Conservation (phyloP, 2,113 vertebrate genomes). For the Procavia capensis region DNA sequence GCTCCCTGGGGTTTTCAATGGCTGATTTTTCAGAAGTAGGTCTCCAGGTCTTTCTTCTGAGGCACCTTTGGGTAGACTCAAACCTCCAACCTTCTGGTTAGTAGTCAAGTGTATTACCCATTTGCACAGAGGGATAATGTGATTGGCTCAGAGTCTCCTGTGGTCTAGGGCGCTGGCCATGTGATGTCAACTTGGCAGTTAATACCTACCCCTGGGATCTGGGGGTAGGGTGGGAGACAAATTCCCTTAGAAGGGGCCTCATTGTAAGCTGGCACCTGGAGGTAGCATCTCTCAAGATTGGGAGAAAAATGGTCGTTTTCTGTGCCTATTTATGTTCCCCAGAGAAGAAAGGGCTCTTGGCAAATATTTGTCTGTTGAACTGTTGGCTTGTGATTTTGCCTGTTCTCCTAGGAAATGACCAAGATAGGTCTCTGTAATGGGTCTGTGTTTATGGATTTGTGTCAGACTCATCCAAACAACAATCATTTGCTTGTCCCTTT, state of each 20-base stretch:
- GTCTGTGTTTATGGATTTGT: rapidly evolving
- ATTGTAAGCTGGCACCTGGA: not conserved
- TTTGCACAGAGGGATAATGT: not conserved
- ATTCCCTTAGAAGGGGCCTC: not conserved
- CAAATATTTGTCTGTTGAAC: not conserved
- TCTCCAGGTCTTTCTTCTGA: not conserved
- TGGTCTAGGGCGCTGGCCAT: rapidly evolving
- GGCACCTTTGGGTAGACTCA: not conserved
- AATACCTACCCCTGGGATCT: not conserved
- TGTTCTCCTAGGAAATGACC: not conserved
- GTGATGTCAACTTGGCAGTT: not conserved
- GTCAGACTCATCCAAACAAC: not conserved
- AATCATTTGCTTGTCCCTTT: not conserved
- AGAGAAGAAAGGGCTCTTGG: not conserved
- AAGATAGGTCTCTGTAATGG: not conserved
- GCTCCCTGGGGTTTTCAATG: not conserved
- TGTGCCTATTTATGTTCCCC: not conserved
- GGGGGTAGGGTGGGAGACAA: not conserved
- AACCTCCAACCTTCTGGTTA: not conserved
- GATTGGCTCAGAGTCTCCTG: not conserved
- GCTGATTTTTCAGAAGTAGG: not conserved
- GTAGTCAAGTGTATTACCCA: not conserved
- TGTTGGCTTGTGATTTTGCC: not conserved
- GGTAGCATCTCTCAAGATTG: not conserved
- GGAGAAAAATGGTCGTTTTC: not conserved